Conservation (phyloP, 2,797 vertebrate species). For the Xenops minutus region DNA sequence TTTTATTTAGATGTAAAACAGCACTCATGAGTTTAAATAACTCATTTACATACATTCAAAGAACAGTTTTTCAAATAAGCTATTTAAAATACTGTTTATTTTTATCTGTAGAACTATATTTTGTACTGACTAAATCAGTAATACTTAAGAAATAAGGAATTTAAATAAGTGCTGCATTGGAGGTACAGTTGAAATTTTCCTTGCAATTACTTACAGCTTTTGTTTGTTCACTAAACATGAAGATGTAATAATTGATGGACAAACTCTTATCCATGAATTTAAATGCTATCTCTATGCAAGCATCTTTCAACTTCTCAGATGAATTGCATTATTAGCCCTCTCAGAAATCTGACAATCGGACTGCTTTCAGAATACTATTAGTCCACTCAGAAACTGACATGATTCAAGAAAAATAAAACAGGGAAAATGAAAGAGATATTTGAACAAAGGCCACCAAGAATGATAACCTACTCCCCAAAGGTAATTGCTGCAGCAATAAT, state of each 20-base stretch:
- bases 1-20: slow-evolving; percentile 62
- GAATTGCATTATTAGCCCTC: slow-evolving; percentile 27
- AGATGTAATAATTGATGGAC: slow-evolving; percentile 39
- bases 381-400: slow-evolving; percentile 32
- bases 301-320: slow-evolving; percentile 27
- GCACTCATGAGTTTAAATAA: slow-evolving; percentile 50
- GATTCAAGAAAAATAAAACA: slow-evolving; percentile 38
- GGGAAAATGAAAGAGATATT: slow-evolving; percentile 18
- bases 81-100: slow-evolving; percentile 43
- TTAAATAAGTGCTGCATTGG: not conserved
- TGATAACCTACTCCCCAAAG: slow-evolving; percentile 50
- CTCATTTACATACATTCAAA: slow-evolving; percentile 57
- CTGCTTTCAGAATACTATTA: slow-evolving; percentile 36
- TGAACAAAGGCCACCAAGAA: slow-evolving; percentile 60
- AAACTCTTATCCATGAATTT: slow-evolving; percentile 15
- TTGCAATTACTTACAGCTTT: slow-evolving; percentile 26
- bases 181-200: slow-evolving; percentile 11
- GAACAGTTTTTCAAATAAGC: slow-evolving; percentile 19
- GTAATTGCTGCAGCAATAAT: slow-evolving; percentile 53
- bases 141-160: slow-evolving; percentile 27
- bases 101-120: slow-evolving; percentile 20
- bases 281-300: not conserved
- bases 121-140: slow-evolving; percentile 19
- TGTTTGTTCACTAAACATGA: slow-evolving; percentile 14
- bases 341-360: not conserved